Evolutionary conservation across 2,888 invertebrate genomes (phyloP).

Genomic region (Pecten maximus): DNA sequence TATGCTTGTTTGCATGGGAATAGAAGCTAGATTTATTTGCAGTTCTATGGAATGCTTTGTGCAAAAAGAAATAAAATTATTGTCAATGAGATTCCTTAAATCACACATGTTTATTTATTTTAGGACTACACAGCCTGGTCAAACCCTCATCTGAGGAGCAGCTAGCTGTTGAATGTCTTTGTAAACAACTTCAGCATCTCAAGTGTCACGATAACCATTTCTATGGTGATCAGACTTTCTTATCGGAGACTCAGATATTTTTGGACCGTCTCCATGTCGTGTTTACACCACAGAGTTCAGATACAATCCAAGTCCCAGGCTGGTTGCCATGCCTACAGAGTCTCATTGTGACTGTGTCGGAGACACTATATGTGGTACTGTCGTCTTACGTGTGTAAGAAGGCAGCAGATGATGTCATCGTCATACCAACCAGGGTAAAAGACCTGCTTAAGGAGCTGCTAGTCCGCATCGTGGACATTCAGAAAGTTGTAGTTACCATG

Average conservation of each 20-base stretch:
- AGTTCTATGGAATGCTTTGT: too few relatives aligned
- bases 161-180: slow-evolving; percentile 62
- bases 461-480: slow-evolving; percentile 40
- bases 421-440: slow-evolving; percentile 59
- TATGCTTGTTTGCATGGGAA: too few relatives aligned
- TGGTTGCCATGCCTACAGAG: slow-evolving; percentile 62
- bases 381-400: slow-evolving; percentile 61
- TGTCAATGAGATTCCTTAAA: too few relatives aligned
- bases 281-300: slow-evolving; percentile 54
- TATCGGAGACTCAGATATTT: slow-evolving; percentile 61
- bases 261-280: slow-evolving; percentile 59
- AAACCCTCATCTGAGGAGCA: slow-evolving; percentile 65
- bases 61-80: too few relatives aligned
- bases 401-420: slow-evolving; percentile 62
- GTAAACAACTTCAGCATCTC: slow-evolving; percentile 60
- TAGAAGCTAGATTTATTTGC: too few relatives aligned
- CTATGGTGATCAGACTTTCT: slow-evolving; percentile 62
- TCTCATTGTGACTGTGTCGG: slow-evolving; percentile 61
- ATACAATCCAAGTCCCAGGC: slow-evolving; percentile 58
- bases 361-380: slow-evolving; percentile 61
- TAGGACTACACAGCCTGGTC: slow-evolving; percentile 63
- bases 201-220: slow-evolving; percentile 57
- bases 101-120: slow-evolving; percentile 42
- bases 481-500: slow-evolving; percentile 45
- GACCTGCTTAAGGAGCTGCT: slow-evolving; percentile 57